These are phyloP conservation scores for Anoplopoma fimbria DNA, from an alignment of 2,113 vertebrate species.

Conservation along the genomic window DNA sequence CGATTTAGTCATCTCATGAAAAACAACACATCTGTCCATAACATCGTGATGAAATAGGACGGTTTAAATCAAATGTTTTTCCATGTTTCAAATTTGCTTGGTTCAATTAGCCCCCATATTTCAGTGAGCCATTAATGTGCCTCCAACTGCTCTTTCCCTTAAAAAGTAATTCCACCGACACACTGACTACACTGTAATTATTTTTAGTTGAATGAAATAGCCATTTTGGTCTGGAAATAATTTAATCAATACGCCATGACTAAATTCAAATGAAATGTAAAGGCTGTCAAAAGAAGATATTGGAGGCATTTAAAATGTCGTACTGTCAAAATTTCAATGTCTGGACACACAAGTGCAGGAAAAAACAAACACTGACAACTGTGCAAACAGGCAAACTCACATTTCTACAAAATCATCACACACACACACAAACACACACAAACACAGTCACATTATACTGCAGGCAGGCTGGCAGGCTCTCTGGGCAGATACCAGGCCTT, in stretches of 20 bases:
- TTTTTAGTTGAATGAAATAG: neutral
- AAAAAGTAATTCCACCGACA: neutral
- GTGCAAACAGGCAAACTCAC: constrained; percentile 53
- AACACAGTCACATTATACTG: constrained; percentile 27
- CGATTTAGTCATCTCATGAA: neutral
- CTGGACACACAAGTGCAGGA: too few species aligned
- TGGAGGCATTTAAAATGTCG: constrained; percentile 1
- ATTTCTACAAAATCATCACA: constrained; percentile 50
- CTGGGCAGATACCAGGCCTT: constrained; percentile 73
- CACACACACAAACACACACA: constrained; percentile 45
- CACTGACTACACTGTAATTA: neutral
- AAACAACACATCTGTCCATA: neutral
- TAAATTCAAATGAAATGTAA: neutral
- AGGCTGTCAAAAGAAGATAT: neutral
- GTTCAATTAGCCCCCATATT: neutral
- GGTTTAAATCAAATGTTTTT: constrained; percentile 2
- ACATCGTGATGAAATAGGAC: neutral
- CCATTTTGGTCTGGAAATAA: neutral
- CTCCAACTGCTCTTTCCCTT: neutral
- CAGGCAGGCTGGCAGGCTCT: constrained; percentile 59
- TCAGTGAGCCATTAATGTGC: constrained; percentile 5
- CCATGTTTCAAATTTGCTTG: neutral
- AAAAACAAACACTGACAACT: constrained; percentile 51
- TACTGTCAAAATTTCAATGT: neutral
- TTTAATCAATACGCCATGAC: neutral